Conservation (phyloP, 2,113 vertebrate species). For the Microtus oregoni region DNA sequence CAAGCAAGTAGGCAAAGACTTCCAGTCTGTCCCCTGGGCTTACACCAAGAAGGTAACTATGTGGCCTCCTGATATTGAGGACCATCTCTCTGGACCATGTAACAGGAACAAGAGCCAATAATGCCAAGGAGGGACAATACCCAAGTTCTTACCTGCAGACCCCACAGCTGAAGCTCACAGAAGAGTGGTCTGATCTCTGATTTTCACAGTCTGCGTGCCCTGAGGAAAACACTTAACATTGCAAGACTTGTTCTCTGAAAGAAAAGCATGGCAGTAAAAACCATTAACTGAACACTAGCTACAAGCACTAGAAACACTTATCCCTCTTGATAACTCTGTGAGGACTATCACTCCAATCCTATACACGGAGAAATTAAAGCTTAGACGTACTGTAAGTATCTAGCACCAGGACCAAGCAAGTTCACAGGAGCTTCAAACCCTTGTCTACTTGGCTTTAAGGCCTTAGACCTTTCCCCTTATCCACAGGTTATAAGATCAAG, state of each 20-base stretch:
- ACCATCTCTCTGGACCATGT: not conserved
- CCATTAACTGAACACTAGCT: not conserved
- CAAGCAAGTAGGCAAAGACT: too few species aligned
- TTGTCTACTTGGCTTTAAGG: not conserved
- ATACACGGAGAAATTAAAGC: not conserved
- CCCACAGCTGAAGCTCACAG: too few species aligned
- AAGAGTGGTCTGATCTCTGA: not conserved
- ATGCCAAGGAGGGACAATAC: not conserved
- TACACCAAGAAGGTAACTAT: too few species aligned
- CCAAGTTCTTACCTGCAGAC: conserved; percentile 16
- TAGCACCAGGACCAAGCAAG: not conserved
- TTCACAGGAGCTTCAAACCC: not conserved
- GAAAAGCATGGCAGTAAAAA: not conserved
- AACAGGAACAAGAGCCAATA: not conserved
- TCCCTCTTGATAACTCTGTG: not conserved
- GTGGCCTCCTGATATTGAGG: not conserved
- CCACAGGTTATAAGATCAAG: not conserved
- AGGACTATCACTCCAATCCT: not conserved
- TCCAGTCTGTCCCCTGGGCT: too few species aligned
- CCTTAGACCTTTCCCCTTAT: not conserved
- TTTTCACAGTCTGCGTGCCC: not conserved
- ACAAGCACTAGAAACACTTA: not conserved
- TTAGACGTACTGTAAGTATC: not conserved
- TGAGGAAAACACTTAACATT: not conserved
- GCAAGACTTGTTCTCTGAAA: conserved; percentile 42